These are phyloP conservation scores for Drosophila neoperkinsi DNA, from an alignment of 2,888 invertebrate genomes.

Conservation along the genomic window DNA sequence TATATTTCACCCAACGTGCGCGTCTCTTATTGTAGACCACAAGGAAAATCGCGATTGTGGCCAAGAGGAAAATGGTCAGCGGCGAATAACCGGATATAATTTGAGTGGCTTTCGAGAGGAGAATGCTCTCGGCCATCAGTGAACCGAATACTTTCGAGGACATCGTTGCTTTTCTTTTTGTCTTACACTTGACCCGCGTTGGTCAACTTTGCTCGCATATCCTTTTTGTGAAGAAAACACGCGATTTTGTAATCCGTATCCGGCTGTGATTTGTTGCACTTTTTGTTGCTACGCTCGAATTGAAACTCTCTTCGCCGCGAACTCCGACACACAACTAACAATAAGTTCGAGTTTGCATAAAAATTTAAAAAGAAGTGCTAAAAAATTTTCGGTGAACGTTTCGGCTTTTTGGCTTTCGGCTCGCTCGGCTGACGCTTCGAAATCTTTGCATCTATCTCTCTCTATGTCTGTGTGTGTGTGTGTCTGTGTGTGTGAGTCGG, in stretches of 20 bases:
- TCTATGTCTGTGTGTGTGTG: constrained; percentile 14
- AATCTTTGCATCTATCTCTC: constrained; percentile 21
- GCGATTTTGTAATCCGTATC: constrained; percentile 27
- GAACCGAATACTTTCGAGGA: constrained; percentile 79
- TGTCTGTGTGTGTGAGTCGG: constrained; percentile 42
- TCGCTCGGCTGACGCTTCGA: constrained; percentile 55
- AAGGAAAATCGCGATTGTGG: constrained; percentile 72
- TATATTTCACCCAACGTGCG: constrained; percentile 85
- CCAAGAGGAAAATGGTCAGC: constrained; percentile 79
- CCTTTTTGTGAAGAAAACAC: constrained; percentile 22
- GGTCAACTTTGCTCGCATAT: constrained; percentile 26
- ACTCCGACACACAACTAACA: constrained; percentile 84
- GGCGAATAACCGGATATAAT: constrained; percentile 83
- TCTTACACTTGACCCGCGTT: constrained; percentile 14
- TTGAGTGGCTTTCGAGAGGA: constrained; percentile 80
- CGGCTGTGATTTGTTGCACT: constrained; percentile 14
- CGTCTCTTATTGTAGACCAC: constrained; percentile 83
- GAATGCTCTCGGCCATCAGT: constrained; percentile 82
- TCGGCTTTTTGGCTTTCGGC: constrained; percentile 61
- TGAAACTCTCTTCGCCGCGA: constrained; percentile 56
- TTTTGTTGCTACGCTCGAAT: constrained; percentile 3
- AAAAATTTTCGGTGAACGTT: constrained; percentile 68
- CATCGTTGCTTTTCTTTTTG: constrained; percentile 51
- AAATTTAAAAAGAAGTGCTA: constrained; percentile 85
- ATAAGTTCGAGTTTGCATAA: constrained; percentile 82